Base-by-base conservation (phyloP, 2,888 invertebrate genomes). In the Drosophila cognata region DNA sequence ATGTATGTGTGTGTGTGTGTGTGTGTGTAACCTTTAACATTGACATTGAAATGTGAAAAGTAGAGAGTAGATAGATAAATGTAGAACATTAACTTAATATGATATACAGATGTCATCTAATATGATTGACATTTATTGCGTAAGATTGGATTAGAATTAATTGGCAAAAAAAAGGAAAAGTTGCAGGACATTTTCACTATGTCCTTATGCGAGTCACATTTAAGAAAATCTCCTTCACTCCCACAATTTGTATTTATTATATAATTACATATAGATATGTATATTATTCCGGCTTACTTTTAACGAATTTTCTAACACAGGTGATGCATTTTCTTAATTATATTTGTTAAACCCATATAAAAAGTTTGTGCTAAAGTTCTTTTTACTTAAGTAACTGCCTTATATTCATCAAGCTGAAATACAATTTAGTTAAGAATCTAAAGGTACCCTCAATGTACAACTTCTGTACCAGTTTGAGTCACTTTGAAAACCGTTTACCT, bases 31-130 rank as follows among this genome's bases (percentile, higher is more conserved):
- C 51, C 56, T 51, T 46, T 48, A 36, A 28, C 21, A 28, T 35
- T 60, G 63, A 36, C 56, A 59, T 68, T 75, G 25, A 66, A 35
- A 58, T 35, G 36, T 59, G 21, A 43, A 65, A 46, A 55, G 69
- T 50, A 56, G 70, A 25, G 38, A 62, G 48, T 63, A 36, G 16
- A n/a, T 11, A 11, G 11, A 6, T 16, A 43, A 50, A 35, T 36
- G 1, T 28, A 33, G 52, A 43, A 11, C 28, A 41, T 43, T 21
- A 33, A 33, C 28, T 38, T 48, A 61, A 57, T 57, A 28, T 33
- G n/a, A 58, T 62, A 55, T 31, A 43, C 38, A 33, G 35, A 57
- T 33, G 57, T 74, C 10, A 28, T 21, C 28, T 31, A 41, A 57
- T 58, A 25, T 53, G 29, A 57, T 52, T 43, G 11, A 35, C n/a